A percentile compares a stretch with the other conserved stretches of the same genome.
Conservation (phyloP, 64 coral and sea anemone genomes). For the Orbicella faveolata region DNA sequence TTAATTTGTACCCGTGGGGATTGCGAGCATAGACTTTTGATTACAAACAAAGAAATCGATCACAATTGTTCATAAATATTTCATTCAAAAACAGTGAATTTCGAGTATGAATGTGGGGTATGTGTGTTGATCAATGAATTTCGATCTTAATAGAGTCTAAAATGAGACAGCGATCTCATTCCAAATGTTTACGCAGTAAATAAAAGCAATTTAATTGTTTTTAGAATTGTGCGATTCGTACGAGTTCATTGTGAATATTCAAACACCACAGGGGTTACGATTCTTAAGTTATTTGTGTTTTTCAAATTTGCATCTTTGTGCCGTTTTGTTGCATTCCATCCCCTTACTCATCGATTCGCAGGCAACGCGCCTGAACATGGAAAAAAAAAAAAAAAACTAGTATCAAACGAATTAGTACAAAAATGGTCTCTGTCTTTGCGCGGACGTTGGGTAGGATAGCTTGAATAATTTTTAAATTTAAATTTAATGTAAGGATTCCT, state of each 20-base stretch:
- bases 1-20: neutral
- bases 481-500: no score
- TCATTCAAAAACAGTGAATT: neutral
- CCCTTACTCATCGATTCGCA: neutral
- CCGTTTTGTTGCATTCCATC: neutral
- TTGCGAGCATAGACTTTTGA: neutral
- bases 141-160: neutral
- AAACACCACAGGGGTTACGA: neutral
- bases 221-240: neutral
- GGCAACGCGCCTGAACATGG: neutral
- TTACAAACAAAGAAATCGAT: conserved; percentile 24
- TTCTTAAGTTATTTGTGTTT: neutral
- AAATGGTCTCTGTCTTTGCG: no score
- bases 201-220: neutral
- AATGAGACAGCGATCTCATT: neutral
- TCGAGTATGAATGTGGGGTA: neutral
- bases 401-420: no score
- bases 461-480: no score
- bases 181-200: neutral
- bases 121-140: neutral
- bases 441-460: no score
- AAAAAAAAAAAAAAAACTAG: no score
- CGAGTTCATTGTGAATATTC: neutral
- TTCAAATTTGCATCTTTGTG: neutral
- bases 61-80: conserved; percentile 29